Evolutionary conservation across 2,797 vertebrate species (phyloP), one percentile per base, ranked within the genome.

Genomic region (Tenualosa thibaudeaui): DNA sequence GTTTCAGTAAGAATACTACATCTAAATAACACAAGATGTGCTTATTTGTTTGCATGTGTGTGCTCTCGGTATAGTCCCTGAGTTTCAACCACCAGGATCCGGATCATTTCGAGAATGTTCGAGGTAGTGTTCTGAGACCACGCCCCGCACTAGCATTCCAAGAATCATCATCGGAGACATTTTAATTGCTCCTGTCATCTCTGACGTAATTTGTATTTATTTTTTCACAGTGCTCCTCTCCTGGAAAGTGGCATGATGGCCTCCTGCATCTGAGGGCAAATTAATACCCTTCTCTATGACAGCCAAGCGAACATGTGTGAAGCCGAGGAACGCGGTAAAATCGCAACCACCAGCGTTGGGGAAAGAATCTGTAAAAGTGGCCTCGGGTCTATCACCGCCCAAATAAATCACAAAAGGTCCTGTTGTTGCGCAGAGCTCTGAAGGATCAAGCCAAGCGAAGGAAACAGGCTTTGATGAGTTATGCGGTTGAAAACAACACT

Each of bases 151-250:
- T 37, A 5, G 68, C 68, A 37, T 31, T 19, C 24, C 31, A 12
- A 75, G 31, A 37, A 40, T 75, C 12, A 75, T 40, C 40, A 75
- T 75, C 68, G 15, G 1, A 19, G 68, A 17, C 68, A 75, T 43
- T 75, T 75, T 75, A 75, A 75, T 75, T 75, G 68, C 31, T 3
- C 13, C 24, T 75, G 68, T 75, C 68, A 75, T 75, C 68, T 75
- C 40, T 43, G 68, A 43, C 31, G 24, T 40, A 75, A 75, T 75
- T 40, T 75, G 68, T 40, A 75, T 75, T 75, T 75, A 2, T 56
- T 58, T 40, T 75, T 40, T 75, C 15, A 75, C 31, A 5, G 31
- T 19, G 17, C 5, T 62, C 15, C 54, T 3, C 15, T 31, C 6
- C 12, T 31, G 31, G 68, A 40, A 31, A 12, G 31, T 6, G 40